Percentiles rank a stretch among this genome's conserved stretches.
Evolutionary conservation across 2,888 invertebrate genomes (phyloP).

Genomic region (Aethes cnicana): DNA sequence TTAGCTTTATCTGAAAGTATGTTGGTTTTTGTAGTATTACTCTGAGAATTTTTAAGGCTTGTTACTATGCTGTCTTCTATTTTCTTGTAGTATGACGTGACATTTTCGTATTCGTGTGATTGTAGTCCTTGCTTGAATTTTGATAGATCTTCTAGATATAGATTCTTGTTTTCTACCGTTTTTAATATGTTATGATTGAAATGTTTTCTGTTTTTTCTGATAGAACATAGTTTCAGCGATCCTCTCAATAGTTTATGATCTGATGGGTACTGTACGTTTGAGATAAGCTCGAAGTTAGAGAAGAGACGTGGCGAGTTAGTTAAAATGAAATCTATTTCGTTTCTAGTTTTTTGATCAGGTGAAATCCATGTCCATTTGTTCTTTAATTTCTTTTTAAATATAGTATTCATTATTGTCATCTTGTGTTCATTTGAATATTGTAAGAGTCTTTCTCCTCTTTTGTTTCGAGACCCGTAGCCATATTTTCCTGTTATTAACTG

Average conservation of each 20-base stretch:
- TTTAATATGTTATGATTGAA: neutral
- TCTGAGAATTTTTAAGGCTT: too few relatives aligned
- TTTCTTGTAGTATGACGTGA: too few relatives aligned
- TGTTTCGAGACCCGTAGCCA: constrained; percentile 32
- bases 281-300: neutral
- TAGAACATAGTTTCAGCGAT: neutral
- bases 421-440: constrained; percentile 35
- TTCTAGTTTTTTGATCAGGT: constrained; percentile 20
- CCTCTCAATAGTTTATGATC: constrained; percentile 29
- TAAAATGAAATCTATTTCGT: constrained; percentile 34
- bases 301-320: constrained; percentile 17
- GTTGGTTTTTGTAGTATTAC: too few relatives aligned
- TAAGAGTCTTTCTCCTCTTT: constrained; percentile 33
- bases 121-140: too few relatives aligned
- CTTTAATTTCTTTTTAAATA: constrained; percentile 8
- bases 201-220: constrained; percentile 21
- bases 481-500: constrained; percentile 23
- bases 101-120: too few relatives aligned
- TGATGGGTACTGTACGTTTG: constrained; percentile 1
- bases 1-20: too few relatives aligned
- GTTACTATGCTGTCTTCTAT: too few relatives aligned
- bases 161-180: neutral
- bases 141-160: too few relatives aligned
- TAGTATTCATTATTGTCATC: constrained; percentile 33
- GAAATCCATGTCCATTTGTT: neutral